Evolutionary conservation across 30 jellyfish, hydroid and myxozoan genomes (phyloP).

Genomic region (Morbakka virulenta): DNA sequence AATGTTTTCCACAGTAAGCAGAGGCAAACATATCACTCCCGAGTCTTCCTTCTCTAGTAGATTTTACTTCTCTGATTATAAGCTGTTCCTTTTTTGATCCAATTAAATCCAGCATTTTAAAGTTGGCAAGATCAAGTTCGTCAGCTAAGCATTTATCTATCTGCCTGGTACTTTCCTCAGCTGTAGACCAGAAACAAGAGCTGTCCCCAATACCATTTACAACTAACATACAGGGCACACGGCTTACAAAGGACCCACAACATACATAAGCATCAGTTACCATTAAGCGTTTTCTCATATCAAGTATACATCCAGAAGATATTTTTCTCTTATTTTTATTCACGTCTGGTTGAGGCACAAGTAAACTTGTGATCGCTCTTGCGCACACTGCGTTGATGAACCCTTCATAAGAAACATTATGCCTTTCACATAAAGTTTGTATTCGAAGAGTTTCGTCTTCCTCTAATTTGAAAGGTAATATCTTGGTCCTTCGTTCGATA

Average conservation of each 20-base stretch:
- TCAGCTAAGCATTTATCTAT: not conserved
- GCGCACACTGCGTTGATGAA: not conserved
- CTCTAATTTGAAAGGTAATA: not conserved
- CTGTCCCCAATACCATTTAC: not conserved
- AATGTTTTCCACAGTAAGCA: not conserved
- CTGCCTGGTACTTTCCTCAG: not conserved
- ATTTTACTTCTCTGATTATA: not conserved
- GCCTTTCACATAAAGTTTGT: not conserved
- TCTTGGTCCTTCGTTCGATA: not conserved
- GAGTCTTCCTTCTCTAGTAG: not conserved
- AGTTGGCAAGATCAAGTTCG: not conserved
- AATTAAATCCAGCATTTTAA: not conserved
- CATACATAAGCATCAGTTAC: not conserved
- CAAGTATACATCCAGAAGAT: not conserved
- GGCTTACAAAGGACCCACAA: not conserved
- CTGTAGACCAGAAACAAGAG: not conserved
- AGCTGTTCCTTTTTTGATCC: not conserved
- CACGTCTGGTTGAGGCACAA: not conserved
- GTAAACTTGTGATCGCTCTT: not conserved
- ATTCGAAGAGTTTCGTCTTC: not conserved
- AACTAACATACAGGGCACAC: not conserved
- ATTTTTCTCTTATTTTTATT: not conserved
- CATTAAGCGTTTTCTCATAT: not conserved
- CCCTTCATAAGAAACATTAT: not conserved
- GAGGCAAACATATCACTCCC: not conserved